Evolutionary conservation across 2,113 vertebrate genomes (phyloP).

Genomic region (Callocephalon fimbriatum): DNA sequence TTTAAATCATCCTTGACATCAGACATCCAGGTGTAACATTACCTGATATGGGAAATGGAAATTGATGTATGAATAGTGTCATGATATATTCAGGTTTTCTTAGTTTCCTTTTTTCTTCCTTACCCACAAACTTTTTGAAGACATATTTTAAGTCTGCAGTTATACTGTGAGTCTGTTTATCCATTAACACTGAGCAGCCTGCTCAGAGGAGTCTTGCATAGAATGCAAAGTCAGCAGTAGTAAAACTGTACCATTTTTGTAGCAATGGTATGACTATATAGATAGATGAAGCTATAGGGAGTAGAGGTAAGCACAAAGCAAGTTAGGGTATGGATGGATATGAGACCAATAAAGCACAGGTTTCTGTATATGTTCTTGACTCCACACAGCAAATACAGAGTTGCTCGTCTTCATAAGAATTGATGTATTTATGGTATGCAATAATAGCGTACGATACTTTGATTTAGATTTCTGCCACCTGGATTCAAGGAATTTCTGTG

Average conservation of each 20-base stretch:
- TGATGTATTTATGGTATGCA: background rate
- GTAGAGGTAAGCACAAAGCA: background rate
- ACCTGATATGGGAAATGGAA: slow-evolving; percentile 31
- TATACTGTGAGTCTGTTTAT: background rate
- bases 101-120: background rate
- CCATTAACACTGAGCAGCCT: background rate
- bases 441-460: background rate
- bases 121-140: background rate
- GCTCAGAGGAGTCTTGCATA: background rate
- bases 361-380: background rate
- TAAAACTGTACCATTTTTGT: background rate
- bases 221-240: background rate
- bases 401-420: background rate
- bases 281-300: background rate
- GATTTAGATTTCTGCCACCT: background rate
- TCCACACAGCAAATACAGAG: background rate
- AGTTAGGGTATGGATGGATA: background rate
- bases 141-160: background rate
- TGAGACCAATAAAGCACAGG: background rate
- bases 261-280: background rate
- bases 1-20: slow-evolving; percentile 31
- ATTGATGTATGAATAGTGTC: background rate
- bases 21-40: slow-evolving; percentile 26
- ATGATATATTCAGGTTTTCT: background rate
- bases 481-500: background rate